Conservation (phyloP, 2,113 vertebrate species). For the Speoplatyrhinus poulsoni region DNA sequence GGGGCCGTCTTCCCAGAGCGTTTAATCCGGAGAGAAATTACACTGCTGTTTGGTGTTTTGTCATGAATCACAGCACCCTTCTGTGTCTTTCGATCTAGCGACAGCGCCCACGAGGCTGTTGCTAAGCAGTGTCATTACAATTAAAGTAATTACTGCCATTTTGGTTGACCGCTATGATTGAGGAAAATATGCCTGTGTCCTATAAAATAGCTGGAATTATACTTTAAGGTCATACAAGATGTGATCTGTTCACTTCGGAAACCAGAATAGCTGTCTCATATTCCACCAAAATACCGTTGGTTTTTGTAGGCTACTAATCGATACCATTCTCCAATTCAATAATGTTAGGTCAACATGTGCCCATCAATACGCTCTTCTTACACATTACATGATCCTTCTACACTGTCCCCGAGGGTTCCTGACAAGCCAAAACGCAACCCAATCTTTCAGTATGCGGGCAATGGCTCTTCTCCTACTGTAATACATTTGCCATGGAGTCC, state of each 20-base stretch:
- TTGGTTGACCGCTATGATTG: too few relatives aligned
- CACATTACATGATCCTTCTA: conserved; percentile 72
- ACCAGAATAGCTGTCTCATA: conserved; percentile 32
- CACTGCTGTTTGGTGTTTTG: conserved; percentile 65
- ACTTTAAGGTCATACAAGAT: too few relatives aligned
- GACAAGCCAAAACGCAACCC: conserved; percentile 70
- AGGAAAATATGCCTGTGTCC: too few relatives aligned
- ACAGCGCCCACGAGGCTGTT: not conserved
- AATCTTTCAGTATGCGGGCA: conserved; percentile 59
- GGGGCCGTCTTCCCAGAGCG: conserved; percentile 65
- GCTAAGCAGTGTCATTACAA: too few relatives aligned
- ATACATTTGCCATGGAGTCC: conserved; percentile 35
- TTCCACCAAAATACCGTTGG: conserved; percentile 21
- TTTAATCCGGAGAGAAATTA: conserved; percentile 75
- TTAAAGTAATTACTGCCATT: too few relatives aligned
- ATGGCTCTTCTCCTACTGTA: conserved; percentile 33
- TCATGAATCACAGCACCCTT: conserved; percentile 63
- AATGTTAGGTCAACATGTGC: conserved; percentile 66
- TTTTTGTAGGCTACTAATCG: conserved; percentile 45
- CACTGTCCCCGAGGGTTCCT: conserved; percentile 61
- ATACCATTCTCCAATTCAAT: conserved; percentile 57
- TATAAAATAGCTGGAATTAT: too few relatives aligned
- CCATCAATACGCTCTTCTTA: conserved; percentile 64
- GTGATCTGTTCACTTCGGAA: conserved; percentile 9
- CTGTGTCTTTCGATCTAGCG: conserved; percentile 10